Evolutionary conservation across 2,797 vertebrate genomes (phyloP).

Genomic region (Aldrovandia affinis): DNA sequence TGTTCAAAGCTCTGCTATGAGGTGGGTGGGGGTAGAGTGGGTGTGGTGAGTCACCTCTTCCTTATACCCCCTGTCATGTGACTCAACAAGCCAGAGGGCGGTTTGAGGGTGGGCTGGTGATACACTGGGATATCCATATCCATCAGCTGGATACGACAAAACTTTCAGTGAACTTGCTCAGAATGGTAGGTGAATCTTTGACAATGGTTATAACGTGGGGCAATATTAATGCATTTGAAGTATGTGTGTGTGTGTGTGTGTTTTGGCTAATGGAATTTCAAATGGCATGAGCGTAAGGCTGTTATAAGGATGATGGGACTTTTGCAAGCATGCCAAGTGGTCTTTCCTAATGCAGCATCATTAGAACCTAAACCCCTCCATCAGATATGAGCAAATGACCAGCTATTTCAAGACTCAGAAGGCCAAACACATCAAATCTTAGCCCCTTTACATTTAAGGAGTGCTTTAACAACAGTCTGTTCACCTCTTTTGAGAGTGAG

Average conservation of each 20-base stretch:
- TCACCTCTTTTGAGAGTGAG: background rate
- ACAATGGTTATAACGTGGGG: background rate
- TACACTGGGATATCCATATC: background rate
- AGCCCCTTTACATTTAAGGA: background rate
- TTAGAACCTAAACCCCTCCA: background rate
- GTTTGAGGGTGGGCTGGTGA: background rate
- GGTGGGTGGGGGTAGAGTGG: background rate
- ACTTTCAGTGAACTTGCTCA: background rate
- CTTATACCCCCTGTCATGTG: background rate
- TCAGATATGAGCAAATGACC: background rate
- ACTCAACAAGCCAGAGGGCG: background rate
- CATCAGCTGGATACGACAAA: background rate
- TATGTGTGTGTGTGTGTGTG: background rate
- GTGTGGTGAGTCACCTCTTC: background rate
- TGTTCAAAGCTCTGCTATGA: background rate
- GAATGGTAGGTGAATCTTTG: background rate
- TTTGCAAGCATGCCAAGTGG: background rate
- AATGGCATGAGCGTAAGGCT: background rate
- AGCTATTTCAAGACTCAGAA: background rate
- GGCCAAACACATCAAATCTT: background rate
- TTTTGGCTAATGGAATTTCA: background rate
- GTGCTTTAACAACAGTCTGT: background rate
- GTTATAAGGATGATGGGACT: background rate
- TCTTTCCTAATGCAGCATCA: background rate
- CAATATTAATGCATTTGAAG: background rate